Evolutionary conservation across 2,113 vertebrate species (phyloP).

Genomic region (Burhinus bistriatus): DNA sequence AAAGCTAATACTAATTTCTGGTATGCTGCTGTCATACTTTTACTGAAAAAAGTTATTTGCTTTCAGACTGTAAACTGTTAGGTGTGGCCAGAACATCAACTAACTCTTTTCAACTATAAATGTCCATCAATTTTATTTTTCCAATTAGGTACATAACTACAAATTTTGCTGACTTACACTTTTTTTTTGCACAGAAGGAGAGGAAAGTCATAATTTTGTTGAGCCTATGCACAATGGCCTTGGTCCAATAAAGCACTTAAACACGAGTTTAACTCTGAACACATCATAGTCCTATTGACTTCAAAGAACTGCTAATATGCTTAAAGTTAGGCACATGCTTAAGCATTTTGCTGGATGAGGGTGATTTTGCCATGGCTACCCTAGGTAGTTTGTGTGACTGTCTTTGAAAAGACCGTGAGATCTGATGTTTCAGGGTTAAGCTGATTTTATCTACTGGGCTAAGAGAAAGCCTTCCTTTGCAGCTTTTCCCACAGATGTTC

Average conservation of each 20-base stretch:
- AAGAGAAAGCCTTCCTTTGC: background rate
- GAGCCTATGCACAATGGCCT: background rate
- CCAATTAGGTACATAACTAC: background rate
- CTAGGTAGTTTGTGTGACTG: background rate
- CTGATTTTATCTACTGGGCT: background rate
- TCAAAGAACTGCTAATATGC: background rate
- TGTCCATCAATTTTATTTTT: background rate
- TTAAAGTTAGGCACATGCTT: background rate
- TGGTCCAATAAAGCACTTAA: constrained; percentile 18
- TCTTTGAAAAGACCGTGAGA: background rate
- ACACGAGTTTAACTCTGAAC: background rate
- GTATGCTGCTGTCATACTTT: constrained; percentile 3
- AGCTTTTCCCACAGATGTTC: background rate
- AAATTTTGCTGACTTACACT: background rate
- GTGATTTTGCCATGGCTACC: background rate
- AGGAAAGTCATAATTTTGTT: background rate
- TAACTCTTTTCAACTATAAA: background rate
- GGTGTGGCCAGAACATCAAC: background rate
- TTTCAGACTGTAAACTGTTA: background rate
- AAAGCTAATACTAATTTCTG: background rate
- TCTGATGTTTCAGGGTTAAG: background rate
- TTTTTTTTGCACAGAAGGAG: background rate
- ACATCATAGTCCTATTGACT: background rate
- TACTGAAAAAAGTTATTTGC: background rate
- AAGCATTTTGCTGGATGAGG: background rate